A percentile compares a stretch with the other conserved stretches of the same genome.
These are phyloP conservation scores for Tubulanus polymorphus DNA, from an alignment of 2,888 invertebrate species.

Conservation along the genomic window DNA sequence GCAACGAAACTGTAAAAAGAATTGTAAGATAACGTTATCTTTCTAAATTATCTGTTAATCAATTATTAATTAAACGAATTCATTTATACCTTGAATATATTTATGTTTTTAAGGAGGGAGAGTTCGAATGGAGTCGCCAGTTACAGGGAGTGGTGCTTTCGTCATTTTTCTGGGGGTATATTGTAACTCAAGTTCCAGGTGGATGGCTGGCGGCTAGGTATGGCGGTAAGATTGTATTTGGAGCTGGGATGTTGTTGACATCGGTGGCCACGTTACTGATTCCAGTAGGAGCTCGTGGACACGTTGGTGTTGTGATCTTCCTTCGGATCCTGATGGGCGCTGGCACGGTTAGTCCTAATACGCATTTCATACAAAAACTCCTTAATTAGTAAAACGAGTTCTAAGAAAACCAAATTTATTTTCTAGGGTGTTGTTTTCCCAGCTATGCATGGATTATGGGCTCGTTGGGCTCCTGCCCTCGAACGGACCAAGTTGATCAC, in stretches of 20 bases:
- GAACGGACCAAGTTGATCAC: slow-evolving; percentile 16
- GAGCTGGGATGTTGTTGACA: slow-evolving; percentile 27
- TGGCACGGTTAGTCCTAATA: slow-evolving; percentile 12
- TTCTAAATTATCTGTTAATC: too few relatives aligned
- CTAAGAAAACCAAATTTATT: neutral
- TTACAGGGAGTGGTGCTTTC: slow-evolving; percentile 56
- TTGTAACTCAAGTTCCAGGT: slow-evolving; percentile 47
- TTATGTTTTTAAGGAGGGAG: slow-evolving; percentile 21
- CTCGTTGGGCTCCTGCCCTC: slow-evolving; percentile 17
- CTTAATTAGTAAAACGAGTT: neutral
- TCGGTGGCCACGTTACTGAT: slow-evolving; percentile 13
- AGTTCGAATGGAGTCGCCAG: slow-evolving; percentile 58
- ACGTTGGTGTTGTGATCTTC: slow-evolving; percentile 12
- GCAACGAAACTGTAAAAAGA: neutral
- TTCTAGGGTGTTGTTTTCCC: slow-evolving; percentile 15
- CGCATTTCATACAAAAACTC: too few relatives aligned
- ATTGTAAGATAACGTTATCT: too few relatives aligned
- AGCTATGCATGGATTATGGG: slow-evolving; percentile 17
- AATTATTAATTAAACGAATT: too few relatives aligned
- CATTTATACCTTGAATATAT: too few relatives aligned
- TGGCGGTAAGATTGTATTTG: slow-evolving; percentile 35
- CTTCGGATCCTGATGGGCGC: slow-evolving; percentile 14
- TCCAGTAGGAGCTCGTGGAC: slow-evolving; percentile 15
- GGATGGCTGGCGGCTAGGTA: slow-evolving; percentile 28
- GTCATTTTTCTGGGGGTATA: slow-evolving; percentile 58